phyloP scores from a whole-genome alignment of 1,140 invertebrate genomes.

The Cotesia vestalis region DNA sequence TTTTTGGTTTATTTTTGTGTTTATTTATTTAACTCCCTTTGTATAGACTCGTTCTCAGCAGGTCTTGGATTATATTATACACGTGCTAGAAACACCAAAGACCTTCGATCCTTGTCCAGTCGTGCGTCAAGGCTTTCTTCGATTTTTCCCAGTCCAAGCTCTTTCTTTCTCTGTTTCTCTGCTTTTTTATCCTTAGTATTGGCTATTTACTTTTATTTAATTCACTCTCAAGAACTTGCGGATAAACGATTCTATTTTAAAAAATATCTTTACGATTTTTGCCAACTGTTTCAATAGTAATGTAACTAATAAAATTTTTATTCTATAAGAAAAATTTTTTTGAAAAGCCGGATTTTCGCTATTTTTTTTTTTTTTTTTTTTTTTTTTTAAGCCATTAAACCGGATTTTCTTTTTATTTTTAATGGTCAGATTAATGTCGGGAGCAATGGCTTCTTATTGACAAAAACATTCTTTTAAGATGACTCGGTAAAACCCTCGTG shows the following conservation, averaged over 20 bases:
- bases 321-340: neutral
- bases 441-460: constrained; percentile 34
- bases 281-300: neutral
- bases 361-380: too few relatives aligned
- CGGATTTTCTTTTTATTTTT: constrained; percentile 29
- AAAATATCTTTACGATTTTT: neutral
- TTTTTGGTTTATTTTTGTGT: constrained; percentile 12
- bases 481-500: constrained; percentile 38
- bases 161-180: constrained; percentile 29
- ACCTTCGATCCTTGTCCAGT: constrained; percentile 30
- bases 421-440: constrained; percentile 40
- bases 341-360: neutral
- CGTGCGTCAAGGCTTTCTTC: constrained; percentile 33
- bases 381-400: constrained; percentile 33
- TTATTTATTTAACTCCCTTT: neutral
- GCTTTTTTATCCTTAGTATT: neutral
- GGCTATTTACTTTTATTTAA: neutral
- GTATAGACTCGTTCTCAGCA: neutral
- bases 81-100: neutral
- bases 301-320: neutral
- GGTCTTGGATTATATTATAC: too few relatives aligned
- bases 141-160: constrained; percentile 25
- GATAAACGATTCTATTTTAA: neutral
- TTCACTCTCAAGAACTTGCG: too few relatives aligned
- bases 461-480: constrained; percentile 52